A percentile compares a stretch with the other conserved stretches of the same genome.
phyloP scores from a whole-genome alignment of 2,113 vertebrate genomes.

The Monopterus albus region DNA sequence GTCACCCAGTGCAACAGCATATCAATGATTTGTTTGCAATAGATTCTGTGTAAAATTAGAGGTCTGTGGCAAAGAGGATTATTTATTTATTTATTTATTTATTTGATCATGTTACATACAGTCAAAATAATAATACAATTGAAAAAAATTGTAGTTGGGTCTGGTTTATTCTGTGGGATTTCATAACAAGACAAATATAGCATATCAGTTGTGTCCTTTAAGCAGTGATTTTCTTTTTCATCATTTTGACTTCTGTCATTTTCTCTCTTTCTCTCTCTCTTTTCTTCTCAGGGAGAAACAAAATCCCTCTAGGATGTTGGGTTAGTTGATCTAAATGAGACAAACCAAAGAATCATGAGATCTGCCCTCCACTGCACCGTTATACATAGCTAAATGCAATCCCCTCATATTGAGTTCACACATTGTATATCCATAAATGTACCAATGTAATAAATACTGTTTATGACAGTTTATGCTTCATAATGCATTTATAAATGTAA shows the following conservation, averaged over 20 bases:
- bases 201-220: no score
- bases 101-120: no score
- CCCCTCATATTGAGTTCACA: constrained; percentile 23
- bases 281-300: constrained; percentile 60
- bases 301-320: constrained; percentile 60
- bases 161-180: no score
- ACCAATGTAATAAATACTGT: constrained; percentile 8
- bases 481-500: constrained; percentile 32
- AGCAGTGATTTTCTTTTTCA: no score
- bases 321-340: constrained; percentile 26
- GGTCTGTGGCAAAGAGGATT: no score
- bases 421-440: constrained; percentile 25
- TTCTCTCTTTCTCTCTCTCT: neutral
- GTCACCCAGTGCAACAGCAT: neutral
- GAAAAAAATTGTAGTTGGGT: no score
- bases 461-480: constrained; percentile 14
- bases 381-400: neutral
- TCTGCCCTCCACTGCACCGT: constrained; percentile 11
- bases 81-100: no score
- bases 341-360: neutral
- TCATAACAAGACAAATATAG: no score
- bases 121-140: no score
- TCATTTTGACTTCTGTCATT: no score
- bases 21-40: no score
- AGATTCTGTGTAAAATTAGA: no score